Evolutionary conservation across 2,113 vertebrate species (phyloP), one percentile per base, ranked within the genome.

Genomic region (Psittacus erithacus): DNA sequence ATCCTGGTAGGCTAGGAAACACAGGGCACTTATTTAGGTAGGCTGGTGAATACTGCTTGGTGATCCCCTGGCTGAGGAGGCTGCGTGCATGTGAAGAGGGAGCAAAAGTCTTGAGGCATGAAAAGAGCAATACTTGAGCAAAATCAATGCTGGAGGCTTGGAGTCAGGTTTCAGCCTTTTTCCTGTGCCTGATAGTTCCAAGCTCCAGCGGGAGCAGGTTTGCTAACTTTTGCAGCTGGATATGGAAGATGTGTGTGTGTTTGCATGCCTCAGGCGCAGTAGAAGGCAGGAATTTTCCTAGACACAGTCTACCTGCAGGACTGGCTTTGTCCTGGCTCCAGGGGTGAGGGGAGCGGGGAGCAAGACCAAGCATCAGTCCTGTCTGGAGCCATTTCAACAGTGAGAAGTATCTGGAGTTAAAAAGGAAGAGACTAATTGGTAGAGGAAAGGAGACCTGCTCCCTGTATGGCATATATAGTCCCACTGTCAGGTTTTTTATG

Each of bases 211-310:
- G 67, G 38, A 74, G 60, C 71, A 86, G 35, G 62, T 75, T 86
- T 95, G 71, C 55, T 82, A 25, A 57, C 59, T 76, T 92, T 64
- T 79, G 64, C 88, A 90, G 82, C 44, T 93, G 88, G n/a, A 62
- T 76, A 22, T 85, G 79, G 75, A 53, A 76, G 57, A 13, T 1
- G 14, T 57, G 28, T 44, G 60, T 44, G 60, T 33, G 46, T 31
- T n/a, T 25, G 53, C 24, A 14, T 46, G 79, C 71, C 92, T 67
- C 68, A 38, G 87, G 75, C 85, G 46, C 70, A 53, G 50, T 4
- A 49, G 82, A 90, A 93, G 89, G 67, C 46, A 87, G 53, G 49
- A 76, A 75, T 92, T 93, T 92, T 90, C 82, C 82, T 83, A 67
- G 50, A 33, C 57, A 64, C 3, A 33, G 44, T 63, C 79, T 88